Percentiles rank a stretch among this genome's conserved stretches.
phyloP scores from a whole-genome alignment of 2,797 vertebrate species.

The Fundulus diaphanus region DNA sequence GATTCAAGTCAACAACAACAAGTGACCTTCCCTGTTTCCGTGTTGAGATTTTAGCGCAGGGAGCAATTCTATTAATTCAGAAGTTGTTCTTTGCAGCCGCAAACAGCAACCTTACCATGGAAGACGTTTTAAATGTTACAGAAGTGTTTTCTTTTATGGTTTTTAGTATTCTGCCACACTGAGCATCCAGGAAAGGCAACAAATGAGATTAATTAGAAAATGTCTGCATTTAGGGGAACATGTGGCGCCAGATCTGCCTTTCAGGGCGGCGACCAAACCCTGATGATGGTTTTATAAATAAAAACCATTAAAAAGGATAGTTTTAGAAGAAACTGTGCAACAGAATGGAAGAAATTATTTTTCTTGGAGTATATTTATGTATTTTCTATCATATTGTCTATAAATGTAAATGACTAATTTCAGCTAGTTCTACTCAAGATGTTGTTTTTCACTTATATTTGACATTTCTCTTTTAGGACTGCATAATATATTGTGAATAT shows the following conservation, averaged over 20 bases:
- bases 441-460: too few relatives aligned
- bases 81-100: too few relatives aligned
- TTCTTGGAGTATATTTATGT: neutral
- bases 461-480: too few relatives aligned
- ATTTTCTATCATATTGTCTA: neutral
- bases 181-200: neutral
- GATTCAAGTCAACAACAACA: constrained; percentile 37
- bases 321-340: neutral
- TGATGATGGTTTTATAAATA: neutral
- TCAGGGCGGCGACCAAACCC: neutral
- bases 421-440: too few relatives aligned
- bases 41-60: constrained; percentile 28
- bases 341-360: neutral
- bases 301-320: neutral
- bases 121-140: neutral
- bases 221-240: neutral
- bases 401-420: neutral
- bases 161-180: neutral
- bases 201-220: neutral
- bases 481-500: too few relatives aligned
- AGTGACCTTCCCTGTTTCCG: constrained; percentile 18
- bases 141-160: neutral
- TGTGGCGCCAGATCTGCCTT: neutral
- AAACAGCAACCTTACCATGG: neutral
- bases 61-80: constrained; percentile 8